Conservation (phyloP, 2,113 vertebrate genomes). For the Sinocyclocheilus anophthalmus region DNA sequence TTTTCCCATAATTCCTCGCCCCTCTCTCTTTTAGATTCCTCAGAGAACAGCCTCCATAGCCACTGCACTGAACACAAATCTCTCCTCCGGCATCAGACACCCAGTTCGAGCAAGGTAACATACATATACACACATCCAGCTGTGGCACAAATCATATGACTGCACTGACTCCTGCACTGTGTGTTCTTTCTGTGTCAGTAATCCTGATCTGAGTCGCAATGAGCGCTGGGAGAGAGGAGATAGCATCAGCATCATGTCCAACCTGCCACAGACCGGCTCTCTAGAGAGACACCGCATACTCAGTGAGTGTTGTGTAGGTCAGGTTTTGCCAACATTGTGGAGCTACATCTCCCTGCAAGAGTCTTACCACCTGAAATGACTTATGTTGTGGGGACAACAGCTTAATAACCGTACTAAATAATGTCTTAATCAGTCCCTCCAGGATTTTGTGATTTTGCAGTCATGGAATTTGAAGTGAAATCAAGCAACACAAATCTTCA, state of each 20-base stretch:
- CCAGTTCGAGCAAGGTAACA: slow-evolving; percentile 87
- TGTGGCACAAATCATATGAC: background rate
- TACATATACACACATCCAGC: background rate
- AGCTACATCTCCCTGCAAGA: background rate
- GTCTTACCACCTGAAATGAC: background rate
- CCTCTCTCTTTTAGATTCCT: slow-evolving; percentile 76
- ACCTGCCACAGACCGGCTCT: slow-evolving; percentile 87
- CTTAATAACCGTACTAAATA: background rate
- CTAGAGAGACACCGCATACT: slow-evolving; percentile 88
- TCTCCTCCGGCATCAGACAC: slow-evolving; percentile 80
- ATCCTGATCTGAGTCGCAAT: slow-evolving; percentile 89
- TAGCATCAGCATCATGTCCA: slow-evolving; percentile 77
- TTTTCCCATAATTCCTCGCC: background rate
- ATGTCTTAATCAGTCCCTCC: too few relatives aligned
- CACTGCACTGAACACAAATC: slow-evolving; percentile 87
- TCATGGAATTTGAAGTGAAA: background rate
- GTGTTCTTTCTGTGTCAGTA: slow-evolving; percentile 70
- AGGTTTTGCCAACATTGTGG: background rate
- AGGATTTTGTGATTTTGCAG: too few relatives aligned
- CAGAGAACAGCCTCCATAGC: slow-evolving; percentile 91
- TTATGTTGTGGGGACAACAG: background rate
- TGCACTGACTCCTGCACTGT: background rate
- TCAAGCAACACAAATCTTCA: too few relatives aligned
- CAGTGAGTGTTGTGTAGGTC: slow-evolving; percentile 69
- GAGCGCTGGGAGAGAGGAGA: slow-evolving; percentile 90